phyloP scores from a whole-genome alignment of 2,888 invertebrate species.

The Oscheius sp. region DNA sequence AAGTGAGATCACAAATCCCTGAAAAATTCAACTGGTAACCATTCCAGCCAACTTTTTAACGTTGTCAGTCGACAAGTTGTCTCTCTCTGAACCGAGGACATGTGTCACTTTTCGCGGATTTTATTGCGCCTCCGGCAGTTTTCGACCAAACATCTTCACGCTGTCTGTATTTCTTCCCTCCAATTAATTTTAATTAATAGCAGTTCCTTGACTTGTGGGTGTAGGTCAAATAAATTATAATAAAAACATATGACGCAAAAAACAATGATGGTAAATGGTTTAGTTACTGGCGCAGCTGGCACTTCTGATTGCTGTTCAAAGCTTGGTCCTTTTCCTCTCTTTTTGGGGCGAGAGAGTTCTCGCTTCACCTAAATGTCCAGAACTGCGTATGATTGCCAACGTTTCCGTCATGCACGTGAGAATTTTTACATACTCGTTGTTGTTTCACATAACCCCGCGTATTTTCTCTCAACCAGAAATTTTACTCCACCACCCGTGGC shows the following conservation, averaged over 20 bases:
- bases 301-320: slow-evolving; percentile 18
- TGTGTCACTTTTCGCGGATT: slow-evolving; percentile 32
- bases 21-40: too few relatives aligned
- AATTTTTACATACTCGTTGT: too few relatives aligned
- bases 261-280: neutral
- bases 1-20: too few relatives aligned
- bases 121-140: slow-evolving; percentile 21
- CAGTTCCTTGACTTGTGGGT: neutral
- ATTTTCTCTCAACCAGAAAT: too few relatives aligned
- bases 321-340: neutral
- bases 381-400: too few relatives aligned
- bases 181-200: neutral
- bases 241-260: neutral
- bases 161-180: neutral
- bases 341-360: too few relatives aligned
- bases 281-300: slow-evolving; percentile 13
- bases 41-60: neutral
- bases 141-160: slow-evolving; percentile 19
- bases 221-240: neutral
- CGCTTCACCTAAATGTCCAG: too few relatives aligned
- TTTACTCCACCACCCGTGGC: too few relatives aligned
- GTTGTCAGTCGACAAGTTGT: neutral
- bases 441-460: too few relatives aligned
- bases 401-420: too few relatives aligned
- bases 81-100: slow-evolving; percentile 16